Evolutionary conservation across 53 echinoderm and acorn worm genomes (phyloP).

Genomic region (Echinarachnius parma): DNA sequence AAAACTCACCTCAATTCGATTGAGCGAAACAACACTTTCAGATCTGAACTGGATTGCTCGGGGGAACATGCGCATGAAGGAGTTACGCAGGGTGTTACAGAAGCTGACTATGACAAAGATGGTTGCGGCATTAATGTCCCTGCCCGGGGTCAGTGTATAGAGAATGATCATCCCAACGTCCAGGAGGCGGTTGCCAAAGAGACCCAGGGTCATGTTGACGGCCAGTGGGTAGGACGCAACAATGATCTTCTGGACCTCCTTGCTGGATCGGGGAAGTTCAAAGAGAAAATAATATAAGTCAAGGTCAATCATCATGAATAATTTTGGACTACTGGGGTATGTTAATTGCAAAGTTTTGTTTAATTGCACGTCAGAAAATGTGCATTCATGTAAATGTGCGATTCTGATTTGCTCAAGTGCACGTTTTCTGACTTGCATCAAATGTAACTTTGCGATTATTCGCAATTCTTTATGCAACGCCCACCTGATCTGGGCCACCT

Average conservation of each 20-base stretch:
- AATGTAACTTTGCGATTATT: too few species aligned
- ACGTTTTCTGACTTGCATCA: too few species aligned
- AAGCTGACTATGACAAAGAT: constrained; percentile 74
- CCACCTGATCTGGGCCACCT: too few species aligned
- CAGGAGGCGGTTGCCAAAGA: constrained; percentile 81
- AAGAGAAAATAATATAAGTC: neutral
- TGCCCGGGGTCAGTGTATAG: constrained; percentile 59
- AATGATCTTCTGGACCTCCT: constrained; percentile 70
- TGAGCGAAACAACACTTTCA: constrained; percentile 61
- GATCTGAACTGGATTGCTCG: constrained; percentile 64
- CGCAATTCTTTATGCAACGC: too few species aligned
- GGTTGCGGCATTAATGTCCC: constrained; percentile 57
- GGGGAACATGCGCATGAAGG: constrained; percentile 69
- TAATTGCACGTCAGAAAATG: neutral
- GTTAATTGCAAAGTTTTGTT: too few species aligned
- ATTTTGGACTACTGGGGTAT: neutral
- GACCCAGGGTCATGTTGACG: constrained; percentile 63
- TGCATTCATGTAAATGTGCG: too few species aligned
- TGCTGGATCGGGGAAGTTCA: constrained; percentile 57
- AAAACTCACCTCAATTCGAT: constrained; percentile 83
- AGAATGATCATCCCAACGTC: constrained; percentile 76
- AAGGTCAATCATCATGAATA: neutral
- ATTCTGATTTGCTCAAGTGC: too few species aligned
- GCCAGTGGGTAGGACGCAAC: constrained; percentile 68
- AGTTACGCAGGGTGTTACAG: constrained; percentile 55